Conservation (phyloP, 1,140 invertebrate species). For the Acyrthosiphon pisum region DNA sequence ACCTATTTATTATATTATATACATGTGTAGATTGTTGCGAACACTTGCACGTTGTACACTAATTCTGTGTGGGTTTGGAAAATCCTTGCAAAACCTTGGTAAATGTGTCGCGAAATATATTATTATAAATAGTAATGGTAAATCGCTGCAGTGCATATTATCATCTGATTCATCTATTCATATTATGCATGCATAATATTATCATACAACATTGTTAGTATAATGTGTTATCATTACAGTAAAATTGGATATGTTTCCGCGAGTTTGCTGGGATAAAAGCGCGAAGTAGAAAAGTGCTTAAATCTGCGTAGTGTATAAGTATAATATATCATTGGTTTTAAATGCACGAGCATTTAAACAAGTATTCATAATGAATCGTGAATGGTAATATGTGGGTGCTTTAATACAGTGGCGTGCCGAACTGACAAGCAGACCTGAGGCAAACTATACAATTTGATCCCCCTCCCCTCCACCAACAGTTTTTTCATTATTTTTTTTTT, state of each 20-base stretch:
- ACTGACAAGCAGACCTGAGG: too few relatives aligned
- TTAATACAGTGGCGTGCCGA: too few relatives aligned
- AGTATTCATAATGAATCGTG: too few relatives aligned
- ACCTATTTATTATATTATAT: background rate
- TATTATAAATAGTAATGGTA: background rate
- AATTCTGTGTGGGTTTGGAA: background rate
- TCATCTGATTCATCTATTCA: background rate
- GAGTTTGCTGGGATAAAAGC: background rate
- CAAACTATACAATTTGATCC: too few relatives aligned
- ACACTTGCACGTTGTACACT: background rate
- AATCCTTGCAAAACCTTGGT: background rate
- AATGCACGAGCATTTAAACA: too few relatives aligned
- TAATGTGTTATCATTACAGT: background rate
- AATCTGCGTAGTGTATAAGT: background rate
- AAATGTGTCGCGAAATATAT: background rate
- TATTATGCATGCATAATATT: background rate
- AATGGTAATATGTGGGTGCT: background rate
- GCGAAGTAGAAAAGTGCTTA: background rate
- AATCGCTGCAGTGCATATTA: background rate
- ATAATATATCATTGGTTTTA: too few relatives aligned
- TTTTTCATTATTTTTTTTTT: too few relatives aligned
- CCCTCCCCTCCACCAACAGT: too few relatives aligned
- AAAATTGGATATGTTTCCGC: background rate
- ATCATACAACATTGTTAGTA: background rate
- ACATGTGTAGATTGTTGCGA: background rate